Evolutionary conservation across 2,888 invertebrate species (phyloP), one percentile per base, ranked within the genome.

Genomic region (Congeria kusceri): DNA sequence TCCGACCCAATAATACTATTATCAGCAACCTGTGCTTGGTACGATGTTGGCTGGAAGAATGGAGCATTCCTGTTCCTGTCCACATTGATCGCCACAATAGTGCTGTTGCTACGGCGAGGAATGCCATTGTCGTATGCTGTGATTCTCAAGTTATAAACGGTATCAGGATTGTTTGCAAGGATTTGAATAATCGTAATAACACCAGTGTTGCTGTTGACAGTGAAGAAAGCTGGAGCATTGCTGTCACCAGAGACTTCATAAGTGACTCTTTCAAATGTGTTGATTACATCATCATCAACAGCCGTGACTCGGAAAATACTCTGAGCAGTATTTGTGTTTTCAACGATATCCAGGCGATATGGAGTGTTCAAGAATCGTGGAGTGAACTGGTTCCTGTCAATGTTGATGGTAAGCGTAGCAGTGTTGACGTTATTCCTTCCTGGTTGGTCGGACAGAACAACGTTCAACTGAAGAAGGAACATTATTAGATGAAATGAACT

Each of bases 241-340:
- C 88, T 88, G 77, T 91, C 90, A 1, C 92, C 92, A 20, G 86
- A 87, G 18, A 91, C 78, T 39, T 84, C 72, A 72, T 90, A 92
- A 23, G 63, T 57, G 15, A 92, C 80, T 58, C 61, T 56, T 76
- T 88, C 87, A 77, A 88, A 89, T 0, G 87, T 87, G 57, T 83
- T 83, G 3, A 29, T 7, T 20, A 66, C 63, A 57, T 85, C 86
- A 58, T 65, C 70, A 74, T 85, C 86, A n/a, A 67, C 56, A 28
- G 85, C 86, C 1, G 86, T 83, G 23, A 87, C 85, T 15, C 47
- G 58, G 39, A 70, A 67, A 9, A 87, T 77, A 49, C 62, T 78
- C 18, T 71, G 68, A 1, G 46, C 20, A 11, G 63, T 58, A 13
- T 73, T 65, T n/a, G 68, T 15, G 29, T 69, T 73, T 71, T 86